Percentiles rank a stretch among this genome's conserved stretches.
Conservation (phyloP, 2,113 vertebrate species). For the Ramphastos sulfuratus region DNA sequence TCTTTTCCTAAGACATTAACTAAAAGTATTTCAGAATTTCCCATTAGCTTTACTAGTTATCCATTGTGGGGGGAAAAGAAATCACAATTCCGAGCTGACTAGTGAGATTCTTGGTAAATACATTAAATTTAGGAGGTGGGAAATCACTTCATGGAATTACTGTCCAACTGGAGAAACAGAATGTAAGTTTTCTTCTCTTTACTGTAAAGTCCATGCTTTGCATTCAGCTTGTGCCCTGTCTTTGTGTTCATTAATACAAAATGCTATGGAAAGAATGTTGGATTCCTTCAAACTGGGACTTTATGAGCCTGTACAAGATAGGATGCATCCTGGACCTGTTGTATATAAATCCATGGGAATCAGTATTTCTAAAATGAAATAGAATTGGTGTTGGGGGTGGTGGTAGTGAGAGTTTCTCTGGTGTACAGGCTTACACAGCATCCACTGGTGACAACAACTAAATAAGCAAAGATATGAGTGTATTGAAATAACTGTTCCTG, state of each 20-base stretch:
- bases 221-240: neutral
- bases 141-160: neutral
- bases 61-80: neutral
- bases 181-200: neutral
- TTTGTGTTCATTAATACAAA: neutral
- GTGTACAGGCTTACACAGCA: neutral
- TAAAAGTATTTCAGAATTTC: neutral
- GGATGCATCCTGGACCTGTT: neutral
- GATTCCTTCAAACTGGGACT: neutral
- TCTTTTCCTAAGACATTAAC: neutral
- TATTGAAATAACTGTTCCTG: neutral
- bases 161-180: neutral
- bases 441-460: neutral
- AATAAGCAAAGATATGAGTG: neutral
- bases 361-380: neutral
- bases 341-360: neutral
- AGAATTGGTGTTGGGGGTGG: neutral
- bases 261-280: neutral
- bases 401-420: neutral
- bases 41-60: neutral
- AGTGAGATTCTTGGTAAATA: neutral
- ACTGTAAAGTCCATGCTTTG: neutral
- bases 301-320: neutral
- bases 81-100: neutral
- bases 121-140: neutral